Evolutionary conservation across 2,888 invertebrate genomes (phyloP), one percentile per base, ranked within the genome.

Genomic region (Clitarchus hookeri): DNA sequence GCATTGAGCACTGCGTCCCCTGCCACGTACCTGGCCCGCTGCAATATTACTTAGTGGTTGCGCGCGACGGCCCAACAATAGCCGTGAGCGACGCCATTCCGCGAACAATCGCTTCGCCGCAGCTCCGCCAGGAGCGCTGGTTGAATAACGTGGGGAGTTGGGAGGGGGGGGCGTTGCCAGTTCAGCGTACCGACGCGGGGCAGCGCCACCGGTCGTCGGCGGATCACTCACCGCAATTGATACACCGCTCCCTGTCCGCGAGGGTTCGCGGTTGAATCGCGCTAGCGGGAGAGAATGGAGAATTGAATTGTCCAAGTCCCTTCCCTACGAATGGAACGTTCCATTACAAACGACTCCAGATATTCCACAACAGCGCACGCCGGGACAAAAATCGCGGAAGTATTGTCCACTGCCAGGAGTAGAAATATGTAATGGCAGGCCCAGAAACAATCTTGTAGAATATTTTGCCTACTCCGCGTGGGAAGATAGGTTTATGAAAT

Each of bases 11-110:
- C 36, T 36, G 36, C 36, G 36, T 36, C 36, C 36, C 36, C 8
- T 8, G 0, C 48, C 3, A 8, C 48, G 65, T 65, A 65, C 65
- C 65, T 65, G 65, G 65, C 13, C 65, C 36, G 36, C 13, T n/a
- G 65, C 65, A 65, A 65, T 65, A 65, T 65, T n/a, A 65, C 65
- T 65, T n/a, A 65, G 65, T n/a, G 65, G 65, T n/a, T n/a, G 65
- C 19, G 65, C 65, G 48, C 65, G 65, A 65, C 23, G 65, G 11
- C 65, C 65, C 65, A 2, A 65, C 65, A 65, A 65, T 65, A n/a
- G 65, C 65, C 2, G 65, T 1, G 65, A n/a, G 3, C 48, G 48
- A 8, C 48, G 48, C 48, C 48, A 48, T 48, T 8, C 48, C 48
- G 48, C 16, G 48, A n/a, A 65, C 65, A 65, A n/a, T 65, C 23